These are phyloP conservation scores for Diarsia rubi DNA, from an alignment of 2,888 invertebrate species.

Conservation along the genomic window DNA sequence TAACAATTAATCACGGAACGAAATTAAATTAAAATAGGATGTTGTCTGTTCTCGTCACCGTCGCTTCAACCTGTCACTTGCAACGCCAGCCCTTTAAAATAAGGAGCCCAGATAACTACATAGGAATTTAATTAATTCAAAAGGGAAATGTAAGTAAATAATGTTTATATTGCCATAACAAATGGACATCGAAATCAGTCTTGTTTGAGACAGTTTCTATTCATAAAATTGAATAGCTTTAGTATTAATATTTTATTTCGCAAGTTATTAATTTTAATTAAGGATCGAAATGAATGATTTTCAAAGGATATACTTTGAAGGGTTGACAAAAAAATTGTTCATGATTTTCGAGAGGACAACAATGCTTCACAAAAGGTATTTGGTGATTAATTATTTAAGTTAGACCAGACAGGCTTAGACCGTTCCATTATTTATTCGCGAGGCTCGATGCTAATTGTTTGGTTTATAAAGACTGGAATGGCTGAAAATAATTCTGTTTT, in stretches of 20 bases:
- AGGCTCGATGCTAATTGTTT: slow-evolving; percentile 58
- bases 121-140: slow-evolving; percentile 84
- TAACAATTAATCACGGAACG: slow-evolving; percentile 17
- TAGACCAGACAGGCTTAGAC: slow-evolving; percentile 45
- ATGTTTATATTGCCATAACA: slow-evolving; percentile 71
- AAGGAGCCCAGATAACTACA: slow-evolving; percentile 68
- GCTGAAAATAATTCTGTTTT: slow-evolving; percentile 34
- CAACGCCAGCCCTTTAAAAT: slow-evolving; percentile 62
- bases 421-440: slow-evolving; percentile 54
- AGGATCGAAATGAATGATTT: slow-evolving; percentile 55
- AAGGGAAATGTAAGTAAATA: slow-evolving; percentile 74
- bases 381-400: slow-evolving; percentile 64
- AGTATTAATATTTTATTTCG: slow-evolving; percentile 61
- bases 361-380: slow-evolving; percentile 53
- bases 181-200: slow-evolving; percentile 64
- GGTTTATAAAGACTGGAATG: slow-evolving; percentile 38
- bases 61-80: slow-evolving; percentile 60
- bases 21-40: slow-evolving; percentile 23
- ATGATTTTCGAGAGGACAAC: slow-evolving; percentile 59
- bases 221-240: slow-evolving; percentile 40
- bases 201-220: slow-evolving; percentile 63
- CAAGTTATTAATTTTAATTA: slow-evolving; percentile 69
- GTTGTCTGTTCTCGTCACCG: slow-evolving; percentile 5
- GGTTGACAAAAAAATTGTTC: slow-evolving; percentile 53
- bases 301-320: slow-evolving; percentile 54